Evolutionary conservation across 2,888 invertebrate genomes (phyloP).

Genomic region (Globia sparganii): DNA sequence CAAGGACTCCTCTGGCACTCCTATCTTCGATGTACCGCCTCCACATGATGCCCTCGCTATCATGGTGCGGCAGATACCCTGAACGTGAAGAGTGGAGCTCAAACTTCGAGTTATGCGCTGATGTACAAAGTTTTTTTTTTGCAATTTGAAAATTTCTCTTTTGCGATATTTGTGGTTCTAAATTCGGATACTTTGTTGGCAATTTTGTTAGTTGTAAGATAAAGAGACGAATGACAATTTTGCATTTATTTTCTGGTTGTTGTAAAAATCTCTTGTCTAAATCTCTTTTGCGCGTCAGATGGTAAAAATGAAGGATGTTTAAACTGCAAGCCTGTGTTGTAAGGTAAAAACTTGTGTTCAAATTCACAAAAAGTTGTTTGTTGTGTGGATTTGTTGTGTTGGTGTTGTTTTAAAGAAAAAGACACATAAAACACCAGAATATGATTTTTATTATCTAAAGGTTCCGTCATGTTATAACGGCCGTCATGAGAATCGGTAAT

Average conservation of each 20-base stretch:
- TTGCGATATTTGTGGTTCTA: constrained; percentile 17
- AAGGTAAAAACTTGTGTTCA: no score
- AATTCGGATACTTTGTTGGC: background rate
- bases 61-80: constrained; percentile 90
- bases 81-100: constrained; percentile 12
- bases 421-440: background rate
- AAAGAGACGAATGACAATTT: no score
- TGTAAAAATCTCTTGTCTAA: no score
- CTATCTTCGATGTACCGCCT: constrained; percentile 91
- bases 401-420: no score
- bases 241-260: background rate
- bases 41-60: constrained; percentile 94
- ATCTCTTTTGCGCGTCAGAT: background rate
- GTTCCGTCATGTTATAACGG: no score
- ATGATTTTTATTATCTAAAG: no score
- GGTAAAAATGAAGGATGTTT: no score
- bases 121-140: constrained; percentile 26
- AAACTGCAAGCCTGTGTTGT: background rate
- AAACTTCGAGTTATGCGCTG: background rate
- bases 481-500: no score
- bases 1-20: constrained; percentile 90
- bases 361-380: background rate
- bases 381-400: no score
- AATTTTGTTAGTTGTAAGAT: background rate
- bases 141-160: background rate